Base-by-base conservation (phyloP, 2,113 vertebrate genomes). In the Saccopteryx leptura region DNA sequence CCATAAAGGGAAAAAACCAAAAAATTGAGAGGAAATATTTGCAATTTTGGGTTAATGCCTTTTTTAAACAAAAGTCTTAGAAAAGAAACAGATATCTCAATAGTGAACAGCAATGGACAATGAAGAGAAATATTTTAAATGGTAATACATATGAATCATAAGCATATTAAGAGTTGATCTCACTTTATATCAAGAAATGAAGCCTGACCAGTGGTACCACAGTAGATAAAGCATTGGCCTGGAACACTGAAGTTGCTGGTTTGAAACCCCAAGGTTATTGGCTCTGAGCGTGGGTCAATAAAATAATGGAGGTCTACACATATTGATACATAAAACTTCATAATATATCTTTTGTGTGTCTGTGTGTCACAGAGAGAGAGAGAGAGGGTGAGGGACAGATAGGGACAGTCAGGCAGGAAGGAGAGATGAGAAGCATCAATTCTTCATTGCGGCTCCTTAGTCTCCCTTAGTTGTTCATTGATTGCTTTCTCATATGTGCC, bases 61-160 rank as follows among this genome's bases (percentile, higher is more conserved):
- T 91, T 94, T 96, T 72, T 23, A 76, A 96, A 88, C 60, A 1
- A 5, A 39, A 5, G 18, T 72, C 76, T 91, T 92, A 95, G 89
- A 90, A 48, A 66, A 66, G 58, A 15, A 82, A 4, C 3, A 28
- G 15, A 17, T 58, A 31, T 48, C 24, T 69, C 31, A 69, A 13
- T 61, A 54, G 12, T 90, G 60, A 75, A 61, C 74, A 90, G n/a
- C 78, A 80, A n/a, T n/a, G 6, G 58, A 58, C 71, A 93, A 63
- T 26, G 33, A 72, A 31, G 66, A 82, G 69, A 83, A 94, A 86
- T 46, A 5, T 63, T 75, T 63, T 39, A 81, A 50, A 26, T 10
- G 3, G 19, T 81, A 83, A 15, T 90, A 60, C 33, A 31, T 81
- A 19, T 28, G 6, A 90, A 26, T 65, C 68, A 76, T 72, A 61